Evolutionary conservation across 2,888 invertebrate genomes (phyloP), one percentile per base, ranked within the genome.

Genomic region (Nasonia oneida): DNA sequence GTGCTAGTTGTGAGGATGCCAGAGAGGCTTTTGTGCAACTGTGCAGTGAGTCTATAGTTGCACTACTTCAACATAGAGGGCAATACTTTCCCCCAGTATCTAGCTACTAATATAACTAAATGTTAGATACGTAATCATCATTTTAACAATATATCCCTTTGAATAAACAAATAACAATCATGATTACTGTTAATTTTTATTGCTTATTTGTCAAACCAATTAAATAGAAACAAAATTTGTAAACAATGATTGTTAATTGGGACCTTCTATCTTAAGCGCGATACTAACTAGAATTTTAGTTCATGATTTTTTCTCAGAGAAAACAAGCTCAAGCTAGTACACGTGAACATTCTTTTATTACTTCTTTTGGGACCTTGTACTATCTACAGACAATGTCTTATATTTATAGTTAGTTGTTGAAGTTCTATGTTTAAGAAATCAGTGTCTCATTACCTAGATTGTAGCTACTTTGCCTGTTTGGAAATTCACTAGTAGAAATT

Each of bases 41-140:
- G 47, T 87, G 77, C 84, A 83, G 79, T 83, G 70, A 85, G 53
- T 5, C 37, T 79, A 73, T 85, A 87, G 87, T 87, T 87, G 39
- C 10, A 83, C 85, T 87, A 84, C 85, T 87, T 87, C 83, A 87
- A 87, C 71, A 81, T 33, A 87, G 87, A 85, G 87, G 87, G 87
- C 87, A 81, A 85, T 87, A 85, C 85, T 87, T 85, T 84, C 85
- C 37, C 53, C 50, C 18, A 8, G 18, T 42, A 76, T 33, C 39
- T 76, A 67, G 12, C 67, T 80, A 71, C 73, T 47, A 71, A 80
- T 83, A 83, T 79, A 86, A 84, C 82, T 86, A 75, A 82, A 83
- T 83, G 77, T 57, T 61, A 47, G 29, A 42, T 80, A 82, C n/a
- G 42, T 75, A 42, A 29, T 15, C 23, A 84, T 74, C 64, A 87